Conservation (phyloP, 2,888 invertebrate genomes). For the Dendrolimus houi region DNA sequence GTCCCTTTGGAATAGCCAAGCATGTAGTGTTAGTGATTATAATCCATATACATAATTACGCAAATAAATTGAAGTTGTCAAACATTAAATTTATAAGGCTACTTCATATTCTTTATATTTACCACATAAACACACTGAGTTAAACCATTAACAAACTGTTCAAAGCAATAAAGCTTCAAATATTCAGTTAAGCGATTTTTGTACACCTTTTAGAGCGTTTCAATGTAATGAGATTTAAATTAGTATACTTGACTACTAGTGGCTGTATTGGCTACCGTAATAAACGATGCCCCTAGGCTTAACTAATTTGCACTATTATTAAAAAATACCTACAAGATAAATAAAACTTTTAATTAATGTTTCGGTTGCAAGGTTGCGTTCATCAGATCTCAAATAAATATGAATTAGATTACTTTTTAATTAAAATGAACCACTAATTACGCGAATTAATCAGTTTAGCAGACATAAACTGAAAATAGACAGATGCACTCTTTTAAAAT, state of each 20-base stretch:
- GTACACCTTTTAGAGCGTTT: conserved; percentile 2
- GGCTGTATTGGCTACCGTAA: conserved; percentile 21
- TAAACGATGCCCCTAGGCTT: conserved; percentile 30
- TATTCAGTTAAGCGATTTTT: too few relatives aligned
- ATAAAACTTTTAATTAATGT: conserved; percentile 15
- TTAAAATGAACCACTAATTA: conserved; percentile 24
- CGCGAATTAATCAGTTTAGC: conserved; percentile 7
- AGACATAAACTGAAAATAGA: too few relatives aligned
- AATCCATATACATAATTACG: too few relatives aligned
- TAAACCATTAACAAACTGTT: too few relatives aligned
- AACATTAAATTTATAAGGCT: too few relatives aligned
- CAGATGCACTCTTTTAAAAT: too few relatives aligned
- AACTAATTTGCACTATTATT: conserved; percentile 10
- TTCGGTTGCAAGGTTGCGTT: conserved; percentile 27
- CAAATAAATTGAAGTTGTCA: too few relatives aligned
- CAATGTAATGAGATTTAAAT: conserved; percentile 12
- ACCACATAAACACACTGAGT: too few relatives aligned
- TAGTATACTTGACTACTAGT: conserved; percentile 13
- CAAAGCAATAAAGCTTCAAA: too few relatives aligned
- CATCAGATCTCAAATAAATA: conserved; percentile 21
- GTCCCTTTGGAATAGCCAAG: too few relatives aligned
- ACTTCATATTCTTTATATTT: too few relatives aligned
- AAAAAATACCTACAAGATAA: conserved; percentile 21
- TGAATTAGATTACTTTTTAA: conserved; percentile 21
- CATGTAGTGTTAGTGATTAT: too few relatives aligned